Evolutionary conservation across 37 sponge, comb jelly and placozoan genomes (phyloP), one percentile per base, ranked within the genome.

Genomic region (Amphimedon queenslandica): DNA sequence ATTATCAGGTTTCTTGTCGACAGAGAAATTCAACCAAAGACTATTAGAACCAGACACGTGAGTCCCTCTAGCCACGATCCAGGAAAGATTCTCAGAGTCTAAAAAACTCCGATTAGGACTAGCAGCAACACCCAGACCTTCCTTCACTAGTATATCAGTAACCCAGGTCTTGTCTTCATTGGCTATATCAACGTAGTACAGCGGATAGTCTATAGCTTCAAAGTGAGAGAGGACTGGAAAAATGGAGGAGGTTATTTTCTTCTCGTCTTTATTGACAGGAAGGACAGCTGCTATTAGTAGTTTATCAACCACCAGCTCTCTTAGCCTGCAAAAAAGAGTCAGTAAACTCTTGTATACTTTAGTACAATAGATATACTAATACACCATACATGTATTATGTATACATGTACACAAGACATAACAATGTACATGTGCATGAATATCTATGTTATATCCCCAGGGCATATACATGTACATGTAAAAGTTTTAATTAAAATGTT

Each of bases 1-100:
- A n/a, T 28, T 40, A 13, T 34, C 43, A 31, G 47, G 47, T 4
- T 55, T 57, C 28, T 78, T 66, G 37, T 84, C 43, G 6, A 55
- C 2, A 34, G 58, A 73, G 38, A 84, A 84, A 73, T 73, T 72
- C 37, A 73, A 77, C 85, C 85, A 84, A 1, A 84, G 13, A 40
- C 66, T 40, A 1, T 67, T 40, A 25, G 73, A 57, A 57, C 76
- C 79, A 39, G 76, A 70, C 31, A 84, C 74, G 36, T 57, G 23
- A 29, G 56, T 37, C 56, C 72, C 79, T 28, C 58, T 56, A 47
- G 77, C 78, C 58, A 72, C 66, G 23, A 78, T 78, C 79, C 73
- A 78, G 79, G 40, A 40, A 4, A 42, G 33, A 18, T 82, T 66
- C 4, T 23, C 2, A 28, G 58, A 43, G 23, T 47, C 35, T 24